phyloP scores from a whole-genome alignment of 2,888 invertebrate species.

The Drosophila sordidapex region DNA sequence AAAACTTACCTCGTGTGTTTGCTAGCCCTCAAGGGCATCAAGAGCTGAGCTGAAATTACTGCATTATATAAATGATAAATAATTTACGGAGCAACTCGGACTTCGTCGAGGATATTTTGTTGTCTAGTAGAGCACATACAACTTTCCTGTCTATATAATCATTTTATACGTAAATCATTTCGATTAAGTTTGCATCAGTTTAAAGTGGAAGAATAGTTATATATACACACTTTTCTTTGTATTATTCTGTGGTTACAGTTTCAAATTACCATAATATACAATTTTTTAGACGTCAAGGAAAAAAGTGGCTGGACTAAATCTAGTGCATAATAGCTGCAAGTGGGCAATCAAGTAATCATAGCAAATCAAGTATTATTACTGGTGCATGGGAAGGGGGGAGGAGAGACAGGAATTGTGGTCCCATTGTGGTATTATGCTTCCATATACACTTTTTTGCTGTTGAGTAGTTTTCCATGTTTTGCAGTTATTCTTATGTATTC shows the following conservation, averaged over 20 bases:
- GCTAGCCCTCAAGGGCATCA: slow-evolving; percentile 16
- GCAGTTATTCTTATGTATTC: slow-evolving; percentile 32
- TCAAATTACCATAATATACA: neutral
- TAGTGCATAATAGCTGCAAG: slow-evolving; percentile 35
- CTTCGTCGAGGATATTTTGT: neutral
- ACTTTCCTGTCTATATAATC: neutral
- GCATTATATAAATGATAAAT: slow-evolving; percentile 14
- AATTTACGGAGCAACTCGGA: no score
- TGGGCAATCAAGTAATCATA: slow-evolving; percentile 43
- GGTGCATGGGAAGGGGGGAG: neutral
- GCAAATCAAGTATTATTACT: slow-evolving; percentile 33
- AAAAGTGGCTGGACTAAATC: slow-evolving; percentile 15
- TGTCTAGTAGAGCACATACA: neutral
- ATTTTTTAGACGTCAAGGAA: slow-evolving; percentile 20
- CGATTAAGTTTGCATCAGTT: neutral
- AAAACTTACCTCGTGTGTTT: slow-evolving; percentile 23
- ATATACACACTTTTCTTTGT: neutral
- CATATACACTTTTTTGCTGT: slow-evolving; percentile 7
- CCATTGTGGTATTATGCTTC: slow-evolving; percentile 35
- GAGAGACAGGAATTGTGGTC: slow-evolving; percentile 12
- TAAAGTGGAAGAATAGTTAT: neutral
- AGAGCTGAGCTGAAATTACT: slow-evolving; percentile 3
- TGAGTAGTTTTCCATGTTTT: slow-evolving; percentile 70
- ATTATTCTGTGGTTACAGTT: neutral
- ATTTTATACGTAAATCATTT: neutral